Evolutionary conservation across 1,140 invertebrate species (phyloP).

Genomic region (Lucilia sericata): DNA sequence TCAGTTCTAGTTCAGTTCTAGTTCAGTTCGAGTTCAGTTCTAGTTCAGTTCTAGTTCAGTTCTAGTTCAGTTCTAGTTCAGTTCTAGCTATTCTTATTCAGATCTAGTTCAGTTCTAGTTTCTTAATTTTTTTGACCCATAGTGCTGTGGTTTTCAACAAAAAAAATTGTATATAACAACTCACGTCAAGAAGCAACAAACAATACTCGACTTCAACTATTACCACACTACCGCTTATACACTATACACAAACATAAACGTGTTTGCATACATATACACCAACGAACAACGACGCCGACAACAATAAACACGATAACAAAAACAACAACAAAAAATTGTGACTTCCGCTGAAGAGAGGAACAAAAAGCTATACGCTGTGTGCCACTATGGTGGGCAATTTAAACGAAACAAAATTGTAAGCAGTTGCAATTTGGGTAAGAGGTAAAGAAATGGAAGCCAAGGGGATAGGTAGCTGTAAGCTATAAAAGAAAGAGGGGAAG

Average conservation of each 20-base stretch:
- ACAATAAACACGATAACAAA: constrained; percentile 10
- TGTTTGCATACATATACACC: background rate
- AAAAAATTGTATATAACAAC: background rate
- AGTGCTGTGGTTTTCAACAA: background rate
- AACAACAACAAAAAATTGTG: constrained; percentile 8
- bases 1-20: no score
- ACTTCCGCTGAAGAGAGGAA: background rate
- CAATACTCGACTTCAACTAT: background rate
- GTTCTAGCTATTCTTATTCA: no score
- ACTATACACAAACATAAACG: no score
- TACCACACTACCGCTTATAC: background rate
- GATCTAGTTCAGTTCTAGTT: no score
- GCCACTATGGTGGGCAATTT: background rate
- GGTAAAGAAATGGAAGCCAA: background rate
- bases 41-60: no score
- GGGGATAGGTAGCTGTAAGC: background rate
- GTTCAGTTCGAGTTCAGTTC: no score
- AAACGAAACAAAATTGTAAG: background rate
- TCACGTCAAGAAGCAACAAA: constrained; percentile 36
- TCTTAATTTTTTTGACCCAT: background rate
- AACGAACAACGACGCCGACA: background rate
- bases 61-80: no score
- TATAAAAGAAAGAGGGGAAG: background rate
- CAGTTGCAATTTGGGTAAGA: background rate
- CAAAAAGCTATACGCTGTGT: background rate